Percentiles rank a stretch among this genome's conserved stretches.
These are phyloP conservation scores for Sialis fuliginosa DNA, from an alignment of 2,888 invertebrate genomes.

Conservation along the genomic window DNA sequence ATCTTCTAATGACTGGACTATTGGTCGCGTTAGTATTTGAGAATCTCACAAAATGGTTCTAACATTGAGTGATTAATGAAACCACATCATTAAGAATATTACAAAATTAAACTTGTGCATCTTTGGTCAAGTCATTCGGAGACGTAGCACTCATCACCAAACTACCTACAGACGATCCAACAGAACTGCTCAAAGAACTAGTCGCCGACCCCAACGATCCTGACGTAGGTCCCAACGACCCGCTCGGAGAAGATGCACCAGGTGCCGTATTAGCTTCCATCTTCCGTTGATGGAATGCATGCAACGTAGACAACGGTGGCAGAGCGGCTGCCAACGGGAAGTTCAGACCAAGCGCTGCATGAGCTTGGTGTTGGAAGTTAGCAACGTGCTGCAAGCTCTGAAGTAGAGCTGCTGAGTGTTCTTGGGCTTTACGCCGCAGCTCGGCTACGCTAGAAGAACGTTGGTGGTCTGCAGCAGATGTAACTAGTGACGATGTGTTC, in stretches of 20 bases:
- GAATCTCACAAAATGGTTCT: too few relatives aligned
- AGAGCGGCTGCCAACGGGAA: conserved; percentile 21
- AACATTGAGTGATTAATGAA: too few relatives aligned
- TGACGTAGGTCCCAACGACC: neutral
- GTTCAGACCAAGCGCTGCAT: conserved; percentile 28
- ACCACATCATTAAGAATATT: too few relatives aligned
- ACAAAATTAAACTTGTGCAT: too few relatives aligned
- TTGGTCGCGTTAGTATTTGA: too few relatives aligned
- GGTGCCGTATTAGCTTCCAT: neutral
- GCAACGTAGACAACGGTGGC: conserved; percentile 11
- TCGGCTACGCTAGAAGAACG: conserved; percentile 81
- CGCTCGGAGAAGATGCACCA: neutral
- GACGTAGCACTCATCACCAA: neutral
- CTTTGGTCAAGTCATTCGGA: neutral
- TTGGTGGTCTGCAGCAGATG: conserved; percentile 37
- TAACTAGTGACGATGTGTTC: conserved; percentile 21
- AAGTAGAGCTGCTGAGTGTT: conserved; percentile 77
- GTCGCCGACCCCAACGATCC: neutral
- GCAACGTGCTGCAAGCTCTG: conserved; percentile 51
- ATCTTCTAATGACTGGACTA: too few relatives aligned
- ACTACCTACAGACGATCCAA: neutral
- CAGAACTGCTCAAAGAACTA: neutral
- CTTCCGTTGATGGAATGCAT: neutral
- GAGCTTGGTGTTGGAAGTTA: conserved; percentile 40
- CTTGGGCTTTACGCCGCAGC: conserved; percentile 80